These are phyloP conservation scores for Drosophila ezoana DNA, from an alignment of 2,888 invertebrate genomes.

Conservation along the genomic window DNA sequence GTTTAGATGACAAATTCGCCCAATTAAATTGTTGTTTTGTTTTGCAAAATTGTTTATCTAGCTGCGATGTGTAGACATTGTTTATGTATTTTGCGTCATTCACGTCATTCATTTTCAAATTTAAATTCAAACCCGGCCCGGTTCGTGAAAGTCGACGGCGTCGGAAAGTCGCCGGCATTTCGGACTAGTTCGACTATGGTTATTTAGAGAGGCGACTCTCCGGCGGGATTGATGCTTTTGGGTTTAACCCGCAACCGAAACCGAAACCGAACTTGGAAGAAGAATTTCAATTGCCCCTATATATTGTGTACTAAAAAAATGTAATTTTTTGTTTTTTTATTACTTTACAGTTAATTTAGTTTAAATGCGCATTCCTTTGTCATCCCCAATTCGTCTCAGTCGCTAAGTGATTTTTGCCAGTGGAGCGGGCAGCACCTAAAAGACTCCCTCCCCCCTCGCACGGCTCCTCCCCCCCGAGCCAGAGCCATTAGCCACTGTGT, in stretches of 20 bases:
- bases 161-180: constrained; percentile 62
- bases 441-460: not conserved
- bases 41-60: constrained; percentile 17
- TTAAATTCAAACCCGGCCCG: constrained; percentile 58
- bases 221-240: constrained; percentile 34
- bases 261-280: constrained; percentile 1
- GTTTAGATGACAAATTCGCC: constrained; percentile 41
- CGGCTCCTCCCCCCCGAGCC: not conserved
- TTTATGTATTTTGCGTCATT: constrained; percentile 43
- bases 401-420: constrained; percentile 70
- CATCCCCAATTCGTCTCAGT: constrained; percentile 20
- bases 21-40: constrained; percentile 30
- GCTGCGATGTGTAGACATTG: not conserved
- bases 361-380: constrained; percentile 37
- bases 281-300: constrained; percentile 61
- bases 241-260: constrained; percentile 63
- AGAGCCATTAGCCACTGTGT: constrained; percentile 31
- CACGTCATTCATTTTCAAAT: constrained; percentile 73
- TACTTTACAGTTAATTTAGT: constrained; percentile 65
- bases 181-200: constrained; percentile 64
- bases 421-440: constrained; percentile 53
- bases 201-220: constrained; percentile 11
- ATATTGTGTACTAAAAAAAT: constrained; percentile 40
- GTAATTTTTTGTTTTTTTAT: constrained; percentile 51
- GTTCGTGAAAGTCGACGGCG: constrained; percentile 72